Evolutionary conservation across 2,797 vertebrate genomes (phyloP), one percentile per base, ranked within the genome.

Genomic region (Lateolabrax maculatus): DNA sequence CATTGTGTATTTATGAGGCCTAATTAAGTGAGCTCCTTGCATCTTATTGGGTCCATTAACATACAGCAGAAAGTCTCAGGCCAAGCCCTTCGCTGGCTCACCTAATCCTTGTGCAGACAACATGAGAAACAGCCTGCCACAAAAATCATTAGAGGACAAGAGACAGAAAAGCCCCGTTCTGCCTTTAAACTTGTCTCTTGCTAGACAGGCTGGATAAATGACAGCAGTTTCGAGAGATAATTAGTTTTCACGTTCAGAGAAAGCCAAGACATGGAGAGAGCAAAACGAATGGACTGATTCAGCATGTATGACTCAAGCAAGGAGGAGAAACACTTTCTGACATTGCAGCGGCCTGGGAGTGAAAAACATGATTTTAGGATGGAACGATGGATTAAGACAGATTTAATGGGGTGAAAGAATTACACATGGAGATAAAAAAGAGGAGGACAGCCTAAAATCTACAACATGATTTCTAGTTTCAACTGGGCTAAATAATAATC

Each of bases 1-100:
- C 52, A 69, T 55, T 56, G 13, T 65, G 61, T 83, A 72, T 88
- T 87, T 71, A 80, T 56, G 49, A 51, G 48, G 25, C 48, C 76
- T 81, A 43, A 57, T 73, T 64, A 79, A 79, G 61, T 61, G 34
- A 80, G 34, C 36, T 62, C 61, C 18, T 48, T 23, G 29, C 58
- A 51, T 79, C 55, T 23, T 77, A 44, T 77, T 44, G 5, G 56
- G n/a, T 75, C 39, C 79, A 9, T 80, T 44, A 63, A 56, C 9
- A 53, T 34, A 23, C 2, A 49, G 56, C 56, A 41, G 52, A 85
- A 56, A 34, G 34, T 81, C 61, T 75, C 49, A 70, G 65, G 68
- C 85, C 74, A 83, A 84, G 68, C 64, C 23, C 73, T 83, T 87
- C 41, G 60, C 63, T 56, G 63, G 70, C 82, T 71, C 74, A 77